Percentiles rank a stretch among this genome's conserved stretches.
Conservation (phyloP, 2,888 invertebrate genomes). For the Exephanes ischioxanthus region DNA sequence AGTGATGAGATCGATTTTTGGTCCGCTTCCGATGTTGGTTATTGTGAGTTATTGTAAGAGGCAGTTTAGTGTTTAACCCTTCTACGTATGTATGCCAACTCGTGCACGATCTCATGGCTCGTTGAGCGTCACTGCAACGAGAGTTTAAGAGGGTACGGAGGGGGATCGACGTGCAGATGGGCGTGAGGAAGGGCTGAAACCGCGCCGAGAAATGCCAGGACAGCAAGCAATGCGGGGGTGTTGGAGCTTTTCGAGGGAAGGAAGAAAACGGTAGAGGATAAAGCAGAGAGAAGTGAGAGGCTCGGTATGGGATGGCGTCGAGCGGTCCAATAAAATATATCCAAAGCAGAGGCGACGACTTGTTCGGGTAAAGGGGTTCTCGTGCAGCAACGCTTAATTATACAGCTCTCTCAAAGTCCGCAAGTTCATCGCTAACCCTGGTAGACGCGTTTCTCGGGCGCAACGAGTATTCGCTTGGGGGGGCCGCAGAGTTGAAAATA, state of each 20-base stretch:
- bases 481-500: slow-evolving; percentile 72
- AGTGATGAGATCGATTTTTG: slow-evolving; percentile 7
- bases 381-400: slow-evolving; percentile 81
- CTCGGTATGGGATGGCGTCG: slow-evolving; percentile 36
- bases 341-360: slow-evolving; percentile 83
- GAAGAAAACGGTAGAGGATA: slow-evolving; percentile 75
- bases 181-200: slow-evolving; percentile 83
- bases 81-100: slow-evolving; percentile 75
- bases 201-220: slow-evolving; percentile 75
- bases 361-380: slow-evolving; percentile 77
- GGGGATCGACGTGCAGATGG: slow-evolving; percentile 75
- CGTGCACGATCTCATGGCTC: slow-evolving; percentile 80
- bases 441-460: slow-evolving; percentile 72
- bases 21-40: slow-evolving; percentile 6
- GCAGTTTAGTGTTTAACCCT: slow-evolving; percentile 73
- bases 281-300: slow-evolving; percentile 75
- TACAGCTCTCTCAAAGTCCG: slow-evolving; percentile 71
- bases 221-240: slow-evolving; percentile 58
- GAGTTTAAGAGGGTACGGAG: slow-evolving; percentile 72
- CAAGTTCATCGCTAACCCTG: slow-evolving; percentile 83
- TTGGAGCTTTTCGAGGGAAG: slow-evolving; percentile 41
- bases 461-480: slow-evolving; percentile 63
- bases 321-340: slow-evolving; percentile 83
- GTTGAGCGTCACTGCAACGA: slow-evolving; percentile 82
- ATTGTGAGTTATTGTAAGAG: slow-evolving; percentile 28